A percentile compares a stretch with the other conserved stretches of the same genome.
Evolutionary conservation across 23 tunicate species (phyloP).

Genomic region (Clavelina lepadiformis): DNA sequence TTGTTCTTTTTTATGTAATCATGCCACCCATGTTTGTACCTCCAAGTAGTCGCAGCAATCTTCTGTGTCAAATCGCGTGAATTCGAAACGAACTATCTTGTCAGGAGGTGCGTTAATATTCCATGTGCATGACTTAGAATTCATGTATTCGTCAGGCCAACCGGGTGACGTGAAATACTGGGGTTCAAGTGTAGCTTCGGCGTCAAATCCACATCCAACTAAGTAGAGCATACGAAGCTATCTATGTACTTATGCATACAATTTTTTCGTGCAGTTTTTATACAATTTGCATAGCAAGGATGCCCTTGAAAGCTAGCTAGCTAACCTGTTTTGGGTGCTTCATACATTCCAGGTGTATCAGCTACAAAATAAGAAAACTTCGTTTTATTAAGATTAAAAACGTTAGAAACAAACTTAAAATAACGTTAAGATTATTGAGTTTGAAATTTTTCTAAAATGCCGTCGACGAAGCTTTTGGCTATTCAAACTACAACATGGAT

Average conservation of each 20-base stretch:
- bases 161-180: neutral
- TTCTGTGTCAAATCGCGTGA: constrained; percentile 11
- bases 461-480: too few species aligned
- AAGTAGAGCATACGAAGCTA: neutral
- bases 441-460: too few species aligned
- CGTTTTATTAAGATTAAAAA: too few species aligned
- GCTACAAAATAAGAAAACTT: too few species aligned
- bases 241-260: too few species aligned
- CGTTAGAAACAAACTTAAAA: too few species aligned
- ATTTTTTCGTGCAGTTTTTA: neutral
- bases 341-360: too few species aligned
- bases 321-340: too few species aligned
- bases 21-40: constrained; percentile 1
- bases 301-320: too few species aligned
- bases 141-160: constrained; percentile 11
- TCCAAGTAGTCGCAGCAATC: constrained; percentile 21
- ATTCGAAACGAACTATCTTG: neutral
- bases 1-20: neutral
- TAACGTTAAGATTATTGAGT: too few species aligned
- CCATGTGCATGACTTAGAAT: constrained; percentile 4
- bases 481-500: too few species aligned
- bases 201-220: neutral
- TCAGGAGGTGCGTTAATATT: neutral
- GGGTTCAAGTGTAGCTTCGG: neutral
- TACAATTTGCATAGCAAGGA: neutral